Conservation (phyloP, 1,140 invertebrate genomes). For the Lerema accius region DNA sequence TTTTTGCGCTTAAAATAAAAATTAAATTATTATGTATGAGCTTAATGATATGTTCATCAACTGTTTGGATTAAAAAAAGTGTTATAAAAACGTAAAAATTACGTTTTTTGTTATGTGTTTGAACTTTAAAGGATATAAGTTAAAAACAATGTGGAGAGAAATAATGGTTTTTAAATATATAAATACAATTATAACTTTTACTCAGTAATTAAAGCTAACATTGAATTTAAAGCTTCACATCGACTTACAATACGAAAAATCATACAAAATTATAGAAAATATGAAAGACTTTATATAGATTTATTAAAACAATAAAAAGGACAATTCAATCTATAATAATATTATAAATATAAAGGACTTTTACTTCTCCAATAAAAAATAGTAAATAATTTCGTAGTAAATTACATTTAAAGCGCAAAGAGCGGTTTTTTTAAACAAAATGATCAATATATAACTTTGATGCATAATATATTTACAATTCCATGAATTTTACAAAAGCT, state of each 20-base stretch:
- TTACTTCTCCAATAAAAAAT: too few relatives aligned
- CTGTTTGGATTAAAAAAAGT: conserved; percentile 4
- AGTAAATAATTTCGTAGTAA: too few relatives aligned
- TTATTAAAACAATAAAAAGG: neutral
- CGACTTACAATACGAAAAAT: conserved; percentile 58
- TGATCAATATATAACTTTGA: neutral
- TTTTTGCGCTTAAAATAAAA: conserved; percentile 10
- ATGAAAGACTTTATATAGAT: too few relatives aligned
- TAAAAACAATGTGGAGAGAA: conserved; percentile 40
- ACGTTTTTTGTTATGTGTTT: neutral
- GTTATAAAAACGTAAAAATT: conserved; percentile 3
- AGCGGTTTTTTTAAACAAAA: neutral
- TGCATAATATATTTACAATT: conserved; percentile 21
- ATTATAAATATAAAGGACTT: too few relatives aligned
- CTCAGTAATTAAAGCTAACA: conserved; percentile 78
- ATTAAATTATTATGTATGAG: conserved; percentile 15
- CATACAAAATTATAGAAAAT: conserved; percentile 46
- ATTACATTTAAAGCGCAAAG: neutral
- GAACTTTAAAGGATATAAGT: conserved; percentile 11
- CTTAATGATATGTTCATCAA: conserved; percentile 39
- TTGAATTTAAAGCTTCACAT: conserved; percentile 80
- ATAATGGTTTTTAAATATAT: conserved; percentile 50
- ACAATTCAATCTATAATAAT: too few relatives aligned
- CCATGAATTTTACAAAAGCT: conserved; percentile 23
- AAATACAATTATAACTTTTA: conserved; percentile 58